A percentile compares a stretch with the other conserved stretches of the same genome.
phyloP scores from a whole-genome alignment of 1,140 invertebrate genomes.

The Heliothis subflexa region DNA sequence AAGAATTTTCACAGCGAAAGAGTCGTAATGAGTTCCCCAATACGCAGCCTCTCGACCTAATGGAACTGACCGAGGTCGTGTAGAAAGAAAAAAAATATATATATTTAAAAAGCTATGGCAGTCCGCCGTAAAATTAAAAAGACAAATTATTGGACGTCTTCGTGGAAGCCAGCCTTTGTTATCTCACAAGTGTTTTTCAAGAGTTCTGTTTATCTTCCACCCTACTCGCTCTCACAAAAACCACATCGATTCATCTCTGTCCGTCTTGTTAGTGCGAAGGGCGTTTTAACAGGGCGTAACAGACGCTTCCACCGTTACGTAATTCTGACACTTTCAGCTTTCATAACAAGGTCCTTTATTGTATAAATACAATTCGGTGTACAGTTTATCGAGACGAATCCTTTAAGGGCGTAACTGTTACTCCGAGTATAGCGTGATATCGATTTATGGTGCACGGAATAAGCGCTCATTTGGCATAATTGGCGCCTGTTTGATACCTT shows the following conservation, averaged over 20 bases:
- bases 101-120: conserved; percentile 83
- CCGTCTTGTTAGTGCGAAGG: conserved; percentile 78
- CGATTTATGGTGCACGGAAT: conserved; percentile 79
- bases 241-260: conserved; percentile 69
- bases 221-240: conserved; percentile 62
- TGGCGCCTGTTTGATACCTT: conserved; percentile 72
- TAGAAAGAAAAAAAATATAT: conserved; percentile 77
- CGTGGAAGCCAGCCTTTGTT: conserved; percentile 85
- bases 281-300: conserved; percentile 82
- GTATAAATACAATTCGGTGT: conserved; percentile 63
- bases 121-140: conserved; percentile 86
- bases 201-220: conserved; percentile 78
- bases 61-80: conserved; percentile 74
- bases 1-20: conserved; percentile 72
- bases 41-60: conserved; percentile 73
- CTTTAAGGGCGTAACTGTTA: conserved; percentile 79
- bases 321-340: conserved; percentile 82
- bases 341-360: conserved; percentile 82
- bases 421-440: conserved; percentile 71
- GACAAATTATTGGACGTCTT: conserved; percentile 86
- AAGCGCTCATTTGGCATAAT: conserved; percentile 84
- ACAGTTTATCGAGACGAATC: conserved; percentile 66
- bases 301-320: conserved; percentile 80
- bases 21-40: conserved; percentile 80
- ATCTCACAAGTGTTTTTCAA: conserved; percentile 86